phyloP scores from a whole-genome alignment of 2,888 invertebrate species.

The Xanthorhoe spadicearia region DNA sequence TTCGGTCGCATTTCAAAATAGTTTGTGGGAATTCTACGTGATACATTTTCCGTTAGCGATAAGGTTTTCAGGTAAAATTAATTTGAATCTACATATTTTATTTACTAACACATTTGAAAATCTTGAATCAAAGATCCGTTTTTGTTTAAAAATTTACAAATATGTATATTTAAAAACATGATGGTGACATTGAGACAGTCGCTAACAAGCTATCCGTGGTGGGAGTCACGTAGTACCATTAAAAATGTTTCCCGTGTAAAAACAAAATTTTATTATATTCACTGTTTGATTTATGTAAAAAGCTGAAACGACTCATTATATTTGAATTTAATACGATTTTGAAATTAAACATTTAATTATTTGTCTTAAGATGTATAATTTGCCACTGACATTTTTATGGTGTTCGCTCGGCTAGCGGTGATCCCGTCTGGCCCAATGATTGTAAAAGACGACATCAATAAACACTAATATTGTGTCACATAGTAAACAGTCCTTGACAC shows the following conservation, averaged over 20 bases:
- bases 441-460: conserved; percentile 13
- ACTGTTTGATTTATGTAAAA: conserved; percentile 43
- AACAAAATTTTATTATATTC: conserved; percentile 45
- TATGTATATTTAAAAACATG: conserved; percentile 3
- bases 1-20: conserved; percentile 68
- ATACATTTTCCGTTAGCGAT: conserved; percentile 54
- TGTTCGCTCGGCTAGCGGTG: neutral
- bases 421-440: conserved; percentile 20
- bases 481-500: conserved; percentile 26
- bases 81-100: conserved; percentile 41
- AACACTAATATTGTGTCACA: conserved; percentile 23
- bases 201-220: conserved; percentile 55
- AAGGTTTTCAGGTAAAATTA: conserved; percentile 40
- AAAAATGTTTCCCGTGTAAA: conserved; percentile 22
- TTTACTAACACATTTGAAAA: too few relatives aligned
- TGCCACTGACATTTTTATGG: conserved; percentile 20
- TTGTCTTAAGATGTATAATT: conserved; percentile 11
- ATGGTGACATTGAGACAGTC: conserved; percentile 44
- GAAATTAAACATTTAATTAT: conserved; percentile 10
- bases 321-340: conserved; percentile 28
- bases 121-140: too few relatives aligned
- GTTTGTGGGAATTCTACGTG: conserved; percentile 57
- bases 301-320: conserved; percentile 36
- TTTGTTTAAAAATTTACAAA: neutral
- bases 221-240: conserved; percentile 40